Percentiles rank a stretch among this genome's conserved stretches.
Evolutionary conservation across 2,113 vertebrate genomes (phyloP).

Genomic region (Patagioenas fasciata): DNA sequence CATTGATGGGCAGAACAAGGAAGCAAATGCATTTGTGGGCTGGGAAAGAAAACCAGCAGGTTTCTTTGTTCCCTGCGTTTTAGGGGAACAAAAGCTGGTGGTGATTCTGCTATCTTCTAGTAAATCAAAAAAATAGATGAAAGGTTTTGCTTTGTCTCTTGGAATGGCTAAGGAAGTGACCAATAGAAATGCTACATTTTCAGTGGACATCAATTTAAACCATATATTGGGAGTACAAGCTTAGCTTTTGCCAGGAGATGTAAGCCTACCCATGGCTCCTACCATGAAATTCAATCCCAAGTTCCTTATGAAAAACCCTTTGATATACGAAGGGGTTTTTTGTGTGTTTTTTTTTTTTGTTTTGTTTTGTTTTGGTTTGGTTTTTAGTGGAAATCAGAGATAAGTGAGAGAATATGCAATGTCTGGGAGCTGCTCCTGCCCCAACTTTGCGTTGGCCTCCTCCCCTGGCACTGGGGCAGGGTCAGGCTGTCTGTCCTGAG

Average conservation of each 20-base stretch:
- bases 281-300: neutral
- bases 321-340: neutral
- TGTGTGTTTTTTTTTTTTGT: too few species aligned
- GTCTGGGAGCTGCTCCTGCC: neutral
- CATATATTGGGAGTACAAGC: rapidly evolving
- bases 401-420: neutral
- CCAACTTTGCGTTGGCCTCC: neutral
- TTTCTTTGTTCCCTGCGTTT: neutral
- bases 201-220: neutral
- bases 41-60: neutral
- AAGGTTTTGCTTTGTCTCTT: neutral
- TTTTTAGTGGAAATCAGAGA: neutral
- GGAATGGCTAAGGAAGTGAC: neutral
- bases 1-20: rapidly evolving
- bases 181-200: neutral
- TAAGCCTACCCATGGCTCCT: neutral
- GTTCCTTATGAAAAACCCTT: neutral
- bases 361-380: too few species aligned
- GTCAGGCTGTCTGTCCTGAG: neutral
- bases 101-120: neutral
- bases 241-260: neutral
- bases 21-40: neutral
- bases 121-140: neutral
- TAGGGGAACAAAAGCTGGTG: neutral
- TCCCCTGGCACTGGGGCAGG: rapidly evolving